phyloP scores from a whole-genome alignment of 1,140 invertebrate species.

The Leptinotarsa texana region DNA sequence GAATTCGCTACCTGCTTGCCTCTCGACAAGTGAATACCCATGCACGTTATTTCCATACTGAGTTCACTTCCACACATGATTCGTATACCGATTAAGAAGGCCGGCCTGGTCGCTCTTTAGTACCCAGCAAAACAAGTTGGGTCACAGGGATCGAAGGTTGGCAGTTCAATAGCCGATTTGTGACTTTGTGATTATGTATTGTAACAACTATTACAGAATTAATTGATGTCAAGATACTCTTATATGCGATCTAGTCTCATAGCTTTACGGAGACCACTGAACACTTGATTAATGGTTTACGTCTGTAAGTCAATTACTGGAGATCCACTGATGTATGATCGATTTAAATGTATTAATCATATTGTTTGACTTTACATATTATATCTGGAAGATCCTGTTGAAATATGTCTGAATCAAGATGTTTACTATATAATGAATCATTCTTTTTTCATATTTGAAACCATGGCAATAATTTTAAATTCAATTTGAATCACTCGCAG shows the following conservation, averaged over 20 bases:
- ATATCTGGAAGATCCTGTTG: too few species aligned
- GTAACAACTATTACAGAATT: constrained; percentile 21
- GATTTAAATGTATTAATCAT: too few species aligned
- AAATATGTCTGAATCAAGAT: too few species aligned
- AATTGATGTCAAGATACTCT: constrained; percentile 17
- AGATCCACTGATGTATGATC: too few species aligned
- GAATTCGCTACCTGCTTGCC: not conserved
- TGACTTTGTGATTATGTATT: constrained; percentile 15
- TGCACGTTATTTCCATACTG: not conserved
- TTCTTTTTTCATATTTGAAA: too few species aligned
- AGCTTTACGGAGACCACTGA: too few species aligned
- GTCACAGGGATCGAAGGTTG: constrained; percentile 38
- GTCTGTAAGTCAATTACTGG: too few species aligned
- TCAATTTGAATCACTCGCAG: too few species aligned
- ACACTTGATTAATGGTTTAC: too few species aligned
- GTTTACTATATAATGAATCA: too few species aligned
- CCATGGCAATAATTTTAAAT: too few species aligned
- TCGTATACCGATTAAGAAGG: constrained; percentile 5
- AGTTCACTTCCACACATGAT: constrained; percentile 2
- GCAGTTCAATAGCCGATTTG: constrained; percentile 33
- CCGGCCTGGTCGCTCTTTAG: not conserved
- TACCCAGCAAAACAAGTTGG: constrained; percentile 27
- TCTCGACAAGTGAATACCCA: not conserved
- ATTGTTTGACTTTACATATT: too few species aligned
- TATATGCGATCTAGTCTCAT: not conserved